phyloP scores from a whole-genome alignment of 1,140 invertebrate species.

The Delia radicum region DNA sequence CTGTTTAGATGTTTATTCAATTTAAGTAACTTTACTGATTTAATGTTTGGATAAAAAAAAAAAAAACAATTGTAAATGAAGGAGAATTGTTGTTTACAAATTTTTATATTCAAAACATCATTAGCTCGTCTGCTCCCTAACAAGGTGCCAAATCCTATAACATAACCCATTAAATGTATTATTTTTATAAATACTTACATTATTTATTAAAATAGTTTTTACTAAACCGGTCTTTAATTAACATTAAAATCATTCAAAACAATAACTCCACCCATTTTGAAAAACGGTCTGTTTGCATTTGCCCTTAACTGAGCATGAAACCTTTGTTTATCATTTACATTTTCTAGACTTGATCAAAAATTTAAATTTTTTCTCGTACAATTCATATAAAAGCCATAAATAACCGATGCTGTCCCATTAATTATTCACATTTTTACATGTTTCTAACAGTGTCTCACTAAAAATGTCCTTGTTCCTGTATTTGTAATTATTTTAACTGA shows the following conservation, averaged over 20 bases:
- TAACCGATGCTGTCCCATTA: slow-evolving; percentile 27
- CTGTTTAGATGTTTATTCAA: too few relatives aligned
- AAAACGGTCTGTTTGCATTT: slow-evolving; percentile 12
- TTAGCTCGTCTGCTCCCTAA: too few relatives aligned
- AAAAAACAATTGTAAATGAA: too few relatives aligned
- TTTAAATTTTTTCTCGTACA: neutral
- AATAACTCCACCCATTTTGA: slow-evolving; percentile 9
- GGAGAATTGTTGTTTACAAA: too few relatives aligned
- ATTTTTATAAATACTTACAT: too few relatives aligned
- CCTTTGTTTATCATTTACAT: slow-evolving; percentile 21
- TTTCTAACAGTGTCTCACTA: neutral
- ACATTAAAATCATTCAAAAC: neutral
- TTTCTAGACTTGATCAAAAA: neutral
- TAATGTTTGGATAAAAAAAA: too few relatives aligned
- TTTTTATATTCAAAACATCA: too few relatives aligned
- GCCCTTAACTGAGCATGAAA: slow-evolving; percentile 29
- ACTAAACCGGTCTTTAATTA: slow-evolving; percentile 25
- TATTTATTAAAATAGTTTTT: neutral
- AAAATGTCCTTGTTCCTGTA: slow-evolving; percentile 6
- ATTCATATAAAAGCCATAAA: slow-evolving; percentile 26
- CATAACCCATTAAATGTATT: too few relatives aligned
- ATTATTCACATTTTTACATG: slow-evolving; percentile 20
- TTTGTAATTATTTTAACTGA: slow-evolving; percentile 9
- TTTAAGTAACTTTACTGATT: too few relatives aligned
- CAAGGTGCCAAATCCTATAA: too few relatives aligned